These are phyloP conservation scores for Thomomys bottae DNA, from an alignment of 2,113 vertebrate genomes.

Conservation along the genomic window DNA sequence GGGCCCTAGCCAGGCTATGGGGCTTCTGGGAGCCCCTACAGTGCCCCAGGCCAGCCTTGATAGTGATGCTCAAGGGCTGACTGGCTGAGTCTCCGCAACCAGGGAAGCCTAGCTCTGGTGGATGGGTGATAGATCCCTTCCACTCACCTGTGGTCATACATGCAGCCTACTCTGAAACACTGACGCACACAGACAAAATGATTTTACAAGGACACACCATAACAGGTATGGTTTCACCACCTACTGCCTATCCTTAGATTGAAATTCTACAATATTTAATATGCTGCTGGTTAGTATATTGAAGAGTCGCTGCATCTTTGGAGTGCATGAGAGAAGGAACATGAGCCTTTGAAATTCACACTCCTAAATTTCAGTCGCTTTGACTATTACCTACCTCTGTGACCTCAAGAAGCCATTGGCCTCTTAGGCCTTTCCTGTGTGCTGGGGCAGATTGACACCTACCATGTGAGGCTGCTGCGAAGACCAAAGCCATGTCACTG, in stretches of 20 bases:
- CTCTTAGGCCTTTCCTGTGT: neutral
- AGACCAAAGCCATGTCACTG: neutral
- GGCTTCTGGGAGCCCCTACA: neutral
- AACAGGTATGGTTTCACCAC: constrained; percentile 13
- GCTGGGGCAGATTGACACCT: neutral
- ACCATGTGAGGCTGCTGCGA: neutral
- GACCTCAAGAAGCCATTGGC: constrained; percentile 4
- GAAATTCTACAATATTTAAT: constrained; percentile 22
- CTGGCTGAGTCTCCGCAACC: neutral
- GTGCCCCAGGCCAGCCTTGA: constrained; percentile 5
- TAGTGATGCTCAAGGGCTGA: neutral
- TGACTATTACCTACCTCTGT: neutral
- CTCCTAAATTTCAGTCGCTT: constrained; percentile 35
- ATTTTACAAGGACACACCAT: neutral
- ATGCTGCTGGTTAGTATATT: neutral
- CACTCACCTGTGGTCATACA: neutral
- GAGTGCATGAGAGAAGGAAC: constrained; percentile 12
- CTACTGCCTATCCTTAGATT: neutral
- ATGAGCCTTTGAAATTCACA: constrained; percentile 25
- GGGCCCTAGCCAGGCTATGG: neutral
- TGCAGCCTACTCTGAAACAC: neutral
- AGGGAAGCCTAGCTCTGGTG: neutral
- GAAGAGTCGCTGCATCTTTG: neutral
- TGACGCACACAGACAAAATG: neutral
- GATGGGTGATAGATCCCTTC: neutral